Base-by-base conservation (phyloP, 2,113 vertebrate species). In the Ictidomys tridecemlineatus region DNA sequence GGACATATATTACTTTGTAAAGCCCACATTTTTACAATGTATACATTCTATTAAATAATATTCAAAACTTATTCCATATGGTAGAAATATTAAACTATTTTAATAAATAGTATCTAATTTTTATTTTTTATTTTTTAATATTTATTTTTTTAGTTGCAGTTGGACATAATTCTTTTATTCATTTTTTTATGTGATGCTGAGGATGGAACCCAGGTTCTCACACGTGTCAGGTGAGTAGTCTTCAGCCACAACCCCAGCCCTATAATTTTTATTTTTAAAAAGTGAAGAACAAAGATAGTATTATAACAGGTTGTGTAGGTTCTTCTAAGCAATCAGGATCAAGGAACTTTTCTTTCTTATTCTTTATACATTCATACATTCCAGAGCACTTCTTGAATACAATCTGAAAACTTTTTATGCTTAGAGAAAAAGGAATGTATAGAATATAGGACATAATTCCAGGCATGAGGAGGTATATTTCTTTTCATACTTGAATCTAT, bases 11-110 rank as follows among this genome's bases (percentile, higher is more conserved):
- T 45, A 45, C 8, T 84, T 85, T 95, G 42, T 89, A 72, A 96
- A 89, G n/a, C 56, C 26, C 82, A 58, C 74, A 93, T 79, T 95
- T 73, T 92, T 83, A 63, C 10, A 89, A 80, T 8, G 6, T 73
- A 30, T 74, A 4, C 1, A 72, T 92, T 91, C 12, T 2, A 12
- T 85, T 48, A 22, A 74, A 93, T 34, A 77, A 85, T 51, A 91
- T 67, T 88, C 53, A 65, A 32, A 98, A 97, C 89, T 56, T 42
- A 80, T 16, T 93, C 16, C 22, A 61, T 53, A 20, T 95, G 74
- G 6, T 77, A 73, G 84, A 32, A n/a, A 95, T 93, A 76, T 80
- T 96, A 94, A 94, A 94, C 92, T 91, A 87, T 74, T 92, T 28
- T 58, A 58, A 79, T 74, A 58, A 18, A 87, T 80, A 78, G 73